Percentiles rank a stretch among this genome's conserved stretches.
These are phyloP conservation scores for Microcebus ravelobensis DNA, from an alignment of 2,113 vertebrate species.

Conservation along the genomic window DNA sequence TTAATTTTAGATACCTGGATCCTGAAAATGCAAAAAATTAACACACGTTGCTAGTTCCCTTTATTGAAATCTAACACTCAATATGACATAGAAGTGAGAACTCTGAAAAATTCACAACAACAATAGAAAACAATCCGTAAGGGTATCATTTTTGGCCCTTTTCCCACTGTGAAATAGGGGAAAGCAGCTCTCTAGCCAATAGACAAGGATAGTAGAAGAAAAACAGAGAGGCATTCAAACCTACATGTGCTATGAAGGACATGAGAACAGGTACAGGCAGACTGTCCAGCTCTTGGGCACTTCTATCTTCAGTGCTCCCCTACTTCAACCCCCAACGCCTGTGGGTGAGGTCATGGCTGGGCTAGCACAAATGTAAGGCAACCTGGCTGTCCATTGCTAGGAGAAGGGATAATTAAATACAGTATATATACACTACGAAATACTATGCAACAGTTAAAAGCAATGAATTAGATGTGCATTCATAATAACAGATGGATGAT, in stretches of 20 bases:
- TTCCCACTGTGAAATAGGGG: background rate
- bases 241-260: rapidly evolving
- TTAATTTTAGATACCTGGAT: background rate
- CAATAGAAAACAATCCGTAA: background rate
- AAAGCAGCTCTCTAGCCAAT: background rate
- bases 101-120: conserved; percentile 35
- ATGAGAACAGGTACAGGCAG: too few species aligned
- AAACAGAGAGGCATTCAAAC: background rate
- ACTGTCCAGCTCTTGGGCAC: background rate
- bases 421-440: background rate
- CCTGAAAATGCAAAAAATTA: background rate
- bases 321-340: rapidly evolving
- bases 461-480: background rate
- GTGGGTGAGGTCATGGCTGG: too few species aligned
- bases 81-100: background rate
- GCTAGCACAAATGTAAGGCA: background rate
- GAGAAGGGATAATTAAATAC: background rate
- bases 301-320: background rate
- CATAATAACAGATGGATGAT: background rate
- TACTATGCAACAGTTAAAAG: background rate
- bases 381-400: background rate
- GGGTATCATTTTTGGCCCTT: background rate
- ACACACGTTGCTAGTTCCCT: background rate
- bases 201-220: background rate
- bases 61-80: background rate